Conservation (phyloP, 2,797 vertebrate genomes). For the Lagocephalus sceleratus region DNA sequence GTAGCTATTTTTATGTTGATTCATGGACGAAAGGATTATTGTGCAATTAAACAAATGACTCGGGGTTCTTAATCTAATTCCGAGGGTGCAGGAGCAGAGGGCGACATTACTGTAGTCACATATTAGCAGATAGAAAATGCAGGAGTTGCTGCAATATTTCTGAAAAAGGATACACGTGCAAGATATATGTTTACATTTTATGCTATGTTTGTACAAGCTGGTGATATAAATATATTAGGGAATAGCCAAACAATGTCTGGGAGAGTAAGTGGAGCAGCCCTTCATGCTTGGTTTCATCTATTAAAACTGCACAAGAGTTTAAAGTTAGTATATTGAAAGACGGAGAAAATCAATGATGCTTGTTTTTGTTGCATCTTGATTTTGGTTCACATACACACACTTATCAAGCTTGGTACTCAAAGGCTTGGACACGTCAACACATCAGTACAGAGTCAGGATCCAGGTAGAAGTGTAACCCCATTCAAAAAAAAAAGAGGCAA, state of each 20-base stretch:
- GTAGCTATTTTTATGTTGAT: constrained; percentile 35
- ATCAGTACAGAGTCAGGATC: too few relatives aligned
- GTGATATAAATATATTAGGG: not conserved
- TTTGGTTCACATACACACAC: too few relatives aligned
- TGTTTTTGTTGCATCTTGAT: too few relatives aligned
- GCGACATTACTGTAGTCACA: not conserved
- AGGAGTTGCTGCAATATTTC: not conserved
- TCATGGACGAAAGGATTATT: constrained; percentile 12
- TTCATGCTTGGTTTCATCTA: constrained; percentile 9
- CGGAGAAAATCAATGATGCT: too few relatives aligned
- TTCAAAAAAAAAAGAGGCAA: too few relatives aligned
- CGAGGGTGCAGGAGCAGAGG: not conserved
- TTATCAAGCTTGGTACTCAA: too few relatives aligned
- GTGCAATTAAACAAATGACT: constrained; percentile 7
- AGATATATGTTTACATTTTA: constrained; percentile 1
- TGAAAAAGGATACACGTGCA: not conserved
- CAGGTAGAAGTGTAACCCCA: too few relatives aligned
- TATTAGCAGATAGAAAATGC: not conserved
- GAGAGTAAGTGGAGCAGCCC: constrained; percentile 7
- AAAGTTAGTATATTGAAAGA: constrained; percentile 8
- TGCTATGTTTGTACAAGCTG: constrained; percentile 1
- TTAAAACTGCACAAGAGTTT: constrained; percentile 20
- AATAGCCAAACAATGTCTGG: constrained; percentile 9
- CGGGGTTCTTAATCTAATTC: not conserved
- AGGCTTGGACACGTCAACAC: too few relatives aligned